Evolutionary conservation across 1,140 invertebrate genomes (phyloP), one percentile per base, ranked within the genome.

Genomic region (Harpegnathos saltator): DNA sequence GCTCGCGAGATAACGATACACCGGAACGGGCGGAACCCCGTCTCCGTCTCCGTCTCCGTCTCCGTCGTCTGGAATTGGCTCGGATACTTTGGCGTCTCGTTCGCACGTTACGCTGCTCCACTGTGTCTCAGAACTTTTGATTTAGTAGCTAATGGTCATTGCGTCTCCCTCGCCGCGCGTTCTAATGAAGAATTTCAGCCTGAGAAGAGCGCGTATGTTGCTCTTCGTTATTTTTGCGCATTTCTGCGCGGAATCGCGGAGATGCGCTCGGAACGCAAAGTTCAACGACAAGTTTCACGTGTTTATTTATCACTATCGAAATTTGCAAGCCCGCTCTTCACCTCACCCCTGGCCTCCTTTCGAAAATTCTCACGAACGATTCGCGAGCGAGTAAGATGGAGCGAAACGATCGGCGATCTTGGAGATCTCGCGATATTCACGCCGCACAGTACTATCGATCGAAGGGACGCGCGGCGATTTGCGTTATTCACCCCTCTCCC

Each of bases 1-100:
- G 90, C 83, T 66, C 83, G 78, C 69, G 80, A 89, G 91, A 92
- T 92, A 91, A 91, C 87, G 89, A 89, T 90, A 91, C 89, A 87
- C 62, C 74, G 69, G 29, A 5, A 33, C 29, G 29, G 81, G 78
- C 72, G 80, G 56, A 78, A 87, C 84, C 82, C 5, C 29, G 58
- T 84, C 59, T 84, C 65, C 86, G 81, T 85, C n/a, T n/a, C n/a
- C n/a, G n/a, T n/a, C n/a, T n/a, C n/a, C 85, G 81, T 72, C n/a
- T n/a, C n/a, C 38, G 38, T 44, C 38, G 38, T 44, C 61, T 80
- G 66, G 81, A 85, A 89, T 91, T 86, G 86, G 84, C 85, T 88
- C 68, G 85, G 86, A 86, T 89, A 85, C 66, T 90, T 90, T 87
- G 58, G 65, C 80, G 82, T 69, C 84, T 85, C 75, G 81, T 83